A percentile compares a stretch with the other conserved stretches of the same genome.
phyloP scores from a whole-genome alignment of 2,113 vertebrate genomes.

The Cnemophilus loriae region DNA sequence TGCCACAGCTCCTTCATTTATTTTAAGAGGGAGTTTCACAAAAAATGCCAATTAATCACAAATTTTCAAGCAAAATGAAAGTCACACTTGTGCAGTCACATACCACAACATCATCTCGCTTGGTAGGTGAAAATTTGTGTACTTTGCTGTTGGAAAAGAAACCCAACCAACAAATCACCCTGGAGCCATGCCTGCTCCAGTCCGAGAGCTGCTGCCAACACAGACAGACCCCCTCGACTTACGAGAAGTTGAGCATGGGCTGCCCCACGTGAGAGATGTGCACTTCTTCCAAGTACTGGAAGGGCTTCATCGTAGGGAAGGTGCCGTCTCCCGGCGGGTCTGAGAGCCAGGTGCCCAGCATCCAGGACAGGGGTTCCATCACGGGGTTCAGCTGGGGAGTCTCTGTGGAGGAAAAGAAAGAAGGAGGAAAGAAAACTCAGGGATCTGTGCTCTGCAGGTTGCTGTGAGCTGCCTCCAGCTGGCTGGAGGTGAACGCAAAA shows the following conservation, averaged over 20 bases:
- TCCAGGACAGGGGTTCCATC: slow-evolving; percentile 88
- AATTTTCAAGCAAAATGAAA: background rate
- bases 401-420: slow-evolving; percentile 49
- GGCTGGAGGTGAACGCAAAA: background rate
- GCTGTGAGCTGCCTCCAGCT: background rate
- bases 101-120: background rate
- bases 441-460: background rate
- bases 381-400: slow-evolving; percentile 78
- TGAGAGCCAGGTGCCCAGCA: slow-evolving; percentile 91
- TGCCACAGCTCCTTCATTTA: background rate
- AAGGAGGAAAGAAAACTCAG: background rate
- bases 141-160: background rate
- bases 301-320: slow-evolving; percentile 84
- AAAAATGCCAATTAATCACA: background rate
- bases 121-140: background rate
- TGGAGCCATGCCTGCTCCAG: background rate
- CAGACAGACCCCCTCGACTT: background rate
- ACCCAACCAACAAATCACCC: background rate
- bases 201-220: background rate
- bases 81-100: background rate
- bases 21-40: background rate
- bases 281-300: slow-evolving; percentile 85
- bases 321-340: slow-evolving; percentile 83
- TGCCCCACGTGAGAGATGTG: slow-evolving; percentile 90
- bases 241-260: slow-evolving; percentile 94